Evolutionary conservation across 2,797 vertebrate genomes (phyloP), one percentile per base, ranked within the genome.

Genomic region (Hypotaenidia philippensis): DNA sequence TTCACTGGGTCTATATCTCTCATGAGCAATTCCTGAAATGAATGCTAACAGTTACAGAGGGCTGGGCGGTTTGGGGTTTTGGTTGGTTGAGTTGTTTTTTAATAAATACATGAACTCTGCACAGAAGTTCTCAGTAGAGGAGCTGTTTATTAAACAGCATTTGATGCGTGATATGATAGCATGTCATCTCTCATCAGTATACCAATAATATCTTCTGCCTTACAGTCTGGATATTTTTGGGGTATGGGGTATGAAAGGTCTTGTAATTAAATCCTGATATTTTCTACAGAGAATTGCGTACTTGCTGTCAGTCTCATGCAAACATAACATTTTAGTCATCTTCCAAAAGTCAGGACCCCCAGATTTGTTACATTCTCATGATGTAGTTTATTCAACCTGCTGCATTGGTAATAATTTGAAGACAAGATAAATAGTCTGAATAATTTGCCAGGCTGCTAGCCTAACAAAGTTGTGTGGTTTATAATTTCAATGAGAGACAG

Each of bases 341-440:
- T 85, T 77, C 68, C 2, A 0, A 18, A 83, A 52, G 8, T 31
- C 3, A 9, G 32, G 40, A 85, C 27, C 19, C 17, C 8, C 25
- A 38, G 26, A 27, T 61, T 75, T 55, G 18, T 64, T 79, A 55
- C 31, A 12, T 32, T 15, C 22, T 16, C 0, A 0, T 53, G 32
- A 11, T 56, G 27, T 59, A 19, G 56, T 55, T 83, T 13, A 49
- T 80, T 84, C 32, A 70, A 52, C 45, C 44, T 13, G 16, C 40
- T 70, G 26, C 23, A 29, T 25, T 74, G 40, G 7, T 74, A 71
- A 75, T 44, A 2, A 27, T 45, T 77, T 57, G 57, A 80, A 68
- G 41, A n/a, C 7, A 53, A 47, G 47, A 22, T 29, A 55, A 77
- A 69, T 11, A 50, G 12, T 34, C n/a, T 87, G 26, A 82, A 8